Evolutionary conservation across 37 sponge, comb jelly and placozoan species (phyloP), one percentile per base, ranked within the genome.

Genomic region (Agelas oroides): DNA sequence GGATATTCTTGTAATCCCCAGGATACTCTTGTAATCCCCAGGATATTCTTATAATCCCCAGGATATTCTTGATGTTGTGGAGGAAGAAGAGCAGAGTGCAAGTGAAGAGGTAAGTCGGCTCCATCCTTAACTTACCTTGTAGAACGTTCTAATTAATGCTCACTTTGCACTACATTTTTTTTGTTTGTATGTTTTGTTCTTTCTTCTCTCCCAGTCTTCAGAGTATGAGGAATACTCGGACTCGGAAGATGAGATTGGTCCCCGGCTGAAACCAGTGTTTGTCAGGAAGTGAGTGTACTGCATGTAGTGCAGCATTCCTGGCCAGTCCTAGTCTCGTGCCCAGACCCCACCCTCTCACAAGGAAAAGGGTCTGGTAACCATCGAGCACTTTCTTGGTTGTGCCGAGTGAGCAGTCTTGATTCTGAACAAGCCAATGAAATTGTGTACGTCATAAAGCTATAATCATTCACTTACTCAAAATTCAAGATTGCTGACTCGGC

Each of bases 211-310:
- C 54, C 66, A 92, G 85, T 90, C 91, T 19, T 93, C 94, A 64
- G 96, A 97, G 64, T 95, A 95, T 61, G 98, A 97, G 59, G 98
- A 97, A 62, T 97, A 95, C 76, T 89, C 79, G 33, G 98, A 97
- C 68, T 95, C 94, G 30, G 98, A 97, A 57, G 96, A 98, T 70
- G 98, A 98, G 34, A 61, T 67, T n/a, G 96, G 94, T 25, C 94
- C 96, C 23, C 78, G 98, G 34, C 75, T 98, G 38, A 98, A 98
- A 74, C 98, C 98, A 31, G 98, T 98, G 14, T 98, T 98, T 94
- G 95, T 98, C 17, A 71, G 95, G 40, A 94, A 94, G 93, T 85
- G 70, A 76, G 92, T 46, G 46, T 12, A 46, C 54, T 3, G n/a
- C n/a, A n/a, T n/a, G n/a, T n/a, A n/a, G n/a, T n/a, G n/a, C n/a